These are phyloP conservation scores for Sebastes nivosus DNA, from an alignment of 2,797 vertebrate species.

Conservation along the genomic window DNA sequence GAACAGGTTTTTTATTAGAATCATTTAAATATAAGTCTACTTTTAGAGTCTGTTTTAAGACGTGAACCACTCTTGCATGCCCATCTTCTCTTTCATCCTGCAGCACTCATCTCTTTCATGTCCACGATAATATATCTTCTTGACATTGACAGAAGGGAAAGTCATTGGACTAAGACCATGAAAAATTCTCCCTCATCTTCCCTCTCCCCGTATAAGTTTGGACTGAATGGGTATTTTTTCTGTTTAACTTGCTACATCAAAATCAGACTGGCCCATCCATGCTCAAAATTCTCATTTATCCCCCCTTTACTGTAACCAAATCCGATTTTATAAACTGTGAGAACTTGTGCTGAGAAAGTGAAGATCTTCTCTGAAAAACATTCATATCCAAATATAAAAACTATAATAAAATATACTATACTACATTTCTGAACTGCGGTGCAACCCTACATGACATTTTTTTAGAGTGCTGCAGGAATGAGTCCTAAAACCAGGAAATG, in stretches of 20 bases:
- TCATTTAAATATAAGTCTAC: background rate
- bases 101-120: background rate
- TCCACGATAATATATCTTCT: background rate
- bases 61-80: background rate
- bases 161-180: background rate
- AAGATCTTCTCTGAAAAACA: background rate
- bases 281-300: slow-evolving; percentile 2
- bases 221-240: background rate
- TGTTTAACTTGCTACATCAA: background rate
- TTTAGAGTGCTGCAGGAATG: too few species aligned
- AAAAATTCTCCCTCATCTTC: slow-evolving; percentile 4
- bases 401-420: too few species aligned
- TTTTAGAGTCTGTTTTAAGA: background rate
- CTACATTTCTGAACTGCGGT: background rate
- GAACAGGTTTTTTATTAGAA: background rate
- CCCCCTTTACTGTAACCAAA: background rate
- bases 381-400: background rate
- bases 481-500: too few species aligned
- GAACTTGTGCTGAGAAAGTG: background rate
- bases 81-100: background rate
- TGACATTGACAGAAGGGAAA: background rate
- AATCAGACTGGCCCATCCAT: background rate
- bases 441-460: too few species aligned
- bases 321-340: background rate
- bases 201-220: background rate